Evolutionary conservation across 2,888 invertebrate species (phyloP), one percentile per base, ranked within the genome.

Genomic region (Pyrrhia umbra): DNA sequence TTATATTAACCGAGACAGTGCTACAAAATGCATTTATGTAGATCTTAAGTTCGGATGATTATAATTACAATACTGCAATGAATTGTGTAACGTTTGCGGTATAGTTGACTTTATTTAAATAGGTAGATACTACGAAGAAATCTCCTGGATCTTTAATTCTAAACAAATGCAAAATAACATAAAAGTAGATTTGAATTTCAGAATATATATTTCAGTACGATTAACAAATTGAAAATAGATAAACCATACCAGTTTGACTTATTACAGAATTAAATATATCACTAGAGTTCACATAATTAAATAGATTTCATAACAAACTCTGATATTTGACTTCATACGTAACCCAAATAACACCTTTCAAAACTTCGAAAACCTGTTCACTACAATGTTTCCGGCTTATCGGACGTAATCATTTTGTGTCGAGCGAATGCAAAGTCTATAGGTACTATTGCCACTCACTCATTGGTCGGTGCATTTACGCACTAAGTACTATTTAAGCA

Each of bases 311-410:
- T 77, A 83, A 83, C 70, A 73, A 70, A 67, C 37, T 58, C 56
- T 62, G 45, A 69, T 68, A 66, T 60, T 68, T 52, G 43, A 69
- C 20, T 66, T 60, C 58, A 81, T 78, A 86, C 84, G 82, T 85
- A 86, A 86, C 76, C 65, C 59, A 75, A 74, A 75, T 84, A 85
- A 85, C 82, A 82, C 90, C 91, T 92, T 92, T 92, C 90, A 85
- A 91, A 89, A 84, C 80, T 79, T 79, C 79, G 63, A 69, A 80
- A 90, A 90, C 91, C 87, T 81, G 92, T 89, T 86, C 73, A 55
- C 63, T 67, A 81, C 82, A 82, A 83, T 80, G 79, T 85, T 89
- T 89, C 89, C 88, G 85, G 85, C 83, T 85, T 86, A 87, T 85
- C 82, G 71, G 65, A 79, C 80, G 78, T 77, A 84, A 85, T 87